Evolutionary conservation across 2,113 vertebrate genomes (phyloP).

Genomic region (Macaca nemestrina): DNA sequence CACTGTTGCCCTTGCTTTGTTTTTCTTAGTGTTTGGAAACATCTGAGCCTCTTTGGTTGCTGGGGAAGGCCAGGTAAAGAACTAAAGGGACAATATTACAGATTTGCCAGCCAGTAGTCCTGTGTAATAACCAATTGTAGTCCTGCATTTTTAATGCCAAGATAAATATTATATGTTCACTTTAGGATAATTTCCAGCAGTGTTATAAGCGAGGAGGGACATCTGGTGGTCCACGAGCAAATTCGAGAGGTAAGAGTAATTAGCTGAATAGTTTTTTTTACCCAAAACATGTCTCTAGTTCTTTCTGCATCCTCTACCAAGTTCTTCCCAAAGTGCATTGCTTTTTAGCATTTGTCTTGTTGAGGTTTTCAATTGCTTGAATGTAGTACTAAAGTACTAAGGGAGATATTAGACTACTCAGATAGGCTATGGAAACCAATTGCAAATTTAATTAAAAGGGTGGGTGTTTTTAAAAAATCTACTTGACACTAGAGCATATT

Average conservation of each 20-base stretch:
- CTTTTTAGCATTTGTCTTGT: not conserved
- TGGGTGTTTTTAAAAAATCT: not conserved
- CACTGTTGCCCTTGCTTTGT: not conserved
- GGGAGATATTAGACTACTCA: not conserved
- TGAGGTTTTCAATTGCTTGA: slow-evolving; percentile 45
- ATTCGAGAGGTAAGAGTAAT: slow-evolving; percentile 88
- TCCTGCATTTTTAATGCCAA: not conserved
- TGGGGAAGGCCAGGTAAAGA: not conserved
- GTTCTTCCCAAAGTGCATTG: not conserved
- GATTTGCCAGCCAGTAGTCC: not conserved
- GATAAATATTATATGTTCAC: slow-evolving; percentile 46
- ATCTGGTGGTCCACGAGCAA: slow-evolving; percentile 84
- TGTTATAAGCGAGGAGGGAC: slow-evolving; percentile 87
- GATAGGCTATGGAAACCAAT: not conserved
- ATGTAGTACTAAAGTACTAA: not conserved
- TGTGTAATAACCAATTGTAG: not conserved
- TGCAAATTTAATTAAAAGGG: not conserved
- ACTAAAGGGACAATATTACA: not conserved
- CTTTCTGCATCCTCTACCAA: not conserved
- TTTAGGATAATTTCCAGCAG: slow-evolving; percentile 92
- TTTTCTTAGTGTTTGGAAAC: not conserved
- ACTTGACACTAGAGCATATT: not conserved
- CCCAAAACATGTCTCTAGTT: not conserved
- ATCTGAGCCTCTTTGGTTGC: not conserved
- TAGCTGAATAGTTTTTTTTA: not conserved